Conservation (phyloP, 2,113 vertebrate genomes). For the Thryonomys swinderianus region DNA sequence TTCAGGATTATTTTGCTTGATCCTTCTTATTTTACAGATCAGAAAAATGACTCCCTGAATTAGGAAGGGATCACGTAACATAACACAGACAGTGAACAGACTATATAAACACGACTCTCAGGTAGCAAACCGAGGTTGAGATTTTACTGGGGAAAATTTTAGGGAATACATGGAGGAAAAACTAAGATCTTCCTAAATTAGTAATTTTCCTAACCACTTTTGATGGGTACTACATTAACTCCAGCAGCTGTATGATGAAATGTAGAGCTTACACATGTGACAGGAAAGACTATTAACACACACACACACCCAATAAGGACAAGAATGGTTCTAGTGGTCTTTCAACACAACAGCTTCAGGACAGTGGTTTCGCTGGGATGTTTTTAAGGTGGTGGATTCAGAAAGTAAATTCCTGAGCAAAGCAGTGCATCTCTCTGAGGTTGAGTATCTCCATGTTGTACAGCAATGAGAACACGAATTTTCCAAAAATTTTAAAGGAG, state of each 20-base stretch:
- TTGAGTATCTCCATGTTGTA: not conserved
- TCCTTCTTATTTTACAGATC: conserved; percentile 25
- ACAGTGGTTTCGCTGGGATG: not conserved
- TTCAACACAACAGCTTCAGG: not conserved
- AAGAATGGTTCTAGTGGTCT: not conserved
- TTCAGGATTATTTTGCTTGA: conserved; percentile 35
- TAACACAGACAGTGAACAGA: not conserved
- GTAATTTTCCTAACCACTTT: not conserved
- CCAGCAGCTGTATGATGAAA: not conserved
- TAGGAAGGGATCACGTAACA: not conserved
- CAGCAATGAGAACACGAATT: not conserved
- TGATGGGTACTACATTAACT: not conserved
- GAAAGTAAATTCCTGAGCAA: conserved; percentile 2
- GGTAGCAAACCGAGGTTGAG: not conserved
- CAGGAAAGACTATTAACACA: not conserved
- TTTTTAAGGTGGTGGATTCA: not conserved
- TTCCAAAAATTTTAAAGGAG: not conserved
- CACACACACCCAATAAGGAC: not conserved
- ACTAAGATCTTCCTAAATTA: not conserved
- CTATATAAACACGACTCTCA: not conserved
- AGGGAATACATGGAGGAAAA: not conserved
- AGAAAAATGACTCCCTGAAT: not conserved
- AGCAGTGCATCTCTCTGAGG: not conserved
- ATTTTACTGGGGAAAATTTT: conserved; percentile 12
- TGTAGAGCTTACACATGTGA: not conserved